A percentile compares a stretch with the other conserved stretches of the same genome.
These are phyloP conservation scores for Apodemus speciosus DNA, from an alignment of 2,113 vertebrate genomes.

Conservation along the genomic window DNA sequence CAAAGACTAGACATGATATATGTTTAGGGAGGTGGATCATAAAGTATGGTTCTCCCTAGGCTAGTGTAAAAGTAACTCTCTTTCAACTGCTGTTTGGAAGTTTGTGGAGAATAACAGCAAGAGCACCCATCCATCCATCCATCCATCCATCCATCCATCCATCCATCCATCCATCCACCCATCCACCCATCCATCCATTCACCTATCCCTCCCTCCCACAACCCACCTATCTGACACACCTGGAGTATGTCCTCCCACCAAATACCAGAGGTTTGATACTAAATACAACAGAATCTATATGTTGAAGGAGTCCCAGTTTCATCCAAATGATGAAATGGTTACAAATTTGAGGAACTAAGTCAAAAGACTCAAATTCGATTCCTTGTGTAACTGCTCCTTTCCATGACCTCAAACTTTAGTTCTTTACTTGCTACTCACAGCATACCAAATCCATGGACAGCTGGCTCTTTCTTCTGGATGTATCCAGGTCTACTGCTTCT, in stretches of 20 bases:
- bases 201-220: not conserved
- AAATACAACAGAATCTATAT: not conserved
- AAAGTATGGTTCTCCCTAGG: not conserved
- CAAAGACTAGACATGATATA: conserved; percentile 75
- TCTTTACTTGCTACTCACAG: not conserved
- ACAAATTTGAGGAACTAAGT: not conserved
- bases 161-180: not conserved
- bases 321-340: not conserved
- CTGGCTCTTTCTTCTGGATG: not conserved
- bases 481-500: not conserved
- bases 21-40: conserved; percentile 5
- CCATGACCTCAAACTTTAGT: not conserved
- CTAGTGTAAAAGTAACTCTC: not conserved
- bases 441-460: not conserved
- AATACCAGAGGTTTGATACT: not conserved
- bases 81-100: not conserved
- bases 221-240: not conserved
- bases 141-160: not conserved
- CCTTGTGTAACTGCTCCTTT: not conserved
- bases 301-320: not conserved
- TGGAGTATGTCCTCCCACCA: not conserved
- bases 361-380: not conserved
- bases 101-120: not conserved
- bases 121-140: not conserved
- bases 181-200: not conserved